These are phyloP conservation scores for Neria commutata DNA, from an alignment of 2,888 invertebrate species.

Conservation along the genomic window DNA sequence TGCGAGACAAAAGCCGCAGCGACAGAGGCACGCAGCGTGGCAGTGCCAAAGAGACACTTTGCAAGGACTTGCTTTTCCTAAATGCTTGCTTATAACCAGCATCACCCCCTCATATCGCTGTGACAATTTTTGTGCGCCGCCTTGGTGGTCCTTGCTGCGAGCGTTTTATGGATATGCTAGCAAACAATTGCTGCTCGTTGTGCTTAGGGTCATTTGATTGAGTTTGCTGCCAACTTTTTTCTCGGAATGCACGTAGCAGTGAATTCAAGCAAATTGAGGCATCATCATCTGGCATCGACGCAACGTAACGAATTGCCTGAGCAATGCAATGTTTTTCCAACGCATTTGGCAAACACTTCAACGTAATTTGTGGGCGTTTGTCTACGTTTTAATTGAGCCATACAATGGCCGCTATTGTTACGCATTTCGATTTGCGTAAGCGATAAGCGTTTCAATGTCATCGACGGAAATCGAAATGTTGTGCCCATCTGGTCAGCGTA, in stretches of 20 bases:
- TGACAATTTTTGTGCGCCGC: neutral
- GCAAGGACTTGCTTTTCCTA: too few species aligned
- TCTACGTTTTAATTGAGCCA: conserved; percentile 5
- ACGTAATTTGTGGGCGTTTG: conserved; percentile 26
- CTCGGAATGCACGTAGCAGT: neutral
- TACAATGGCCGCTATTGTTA: conserved; percentile 15
- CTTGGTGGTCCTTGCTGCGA: conserved; percentile 36
- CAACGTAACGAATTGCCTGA: conserved; percentile 1
- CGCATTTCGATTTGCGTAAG: neutral
- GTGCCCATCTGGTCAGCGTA: conserved; percentile 4
- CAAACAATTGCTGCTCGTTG: conserved; percentile 19
- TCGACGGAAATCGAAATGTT: neutral
- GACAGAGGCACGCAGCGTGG: conserved; percentile 15
- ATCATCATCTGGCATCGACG: neutral
- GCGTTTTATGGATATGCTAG: neutral
- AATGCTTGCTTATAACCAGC: too few species aligned
- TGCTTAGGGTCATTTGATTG: conserved; percentile 19
- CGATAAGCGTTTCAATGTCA: neutral
- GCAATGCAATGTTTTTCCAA: too few species aligned
- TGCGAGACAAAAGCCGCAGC: conserved; percentile 24
- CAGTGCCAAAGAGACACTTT: too few species aligned
- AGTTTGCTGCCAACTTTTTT: conserved; percentile 11
- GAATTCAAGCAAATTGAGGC: conserved; percentile 10
- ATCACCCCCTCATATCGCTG: conserved; percentile 28
- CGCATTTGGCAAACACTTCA: conserved; percentile 1